A percentile compares a stretch with the other conserved stretches of the same genome.
These are phyloP conservation scores for Brenthis ino DNA, from an alignment of 2,888 invertebrate genomes.

Conservation along the genomic window DNA sequence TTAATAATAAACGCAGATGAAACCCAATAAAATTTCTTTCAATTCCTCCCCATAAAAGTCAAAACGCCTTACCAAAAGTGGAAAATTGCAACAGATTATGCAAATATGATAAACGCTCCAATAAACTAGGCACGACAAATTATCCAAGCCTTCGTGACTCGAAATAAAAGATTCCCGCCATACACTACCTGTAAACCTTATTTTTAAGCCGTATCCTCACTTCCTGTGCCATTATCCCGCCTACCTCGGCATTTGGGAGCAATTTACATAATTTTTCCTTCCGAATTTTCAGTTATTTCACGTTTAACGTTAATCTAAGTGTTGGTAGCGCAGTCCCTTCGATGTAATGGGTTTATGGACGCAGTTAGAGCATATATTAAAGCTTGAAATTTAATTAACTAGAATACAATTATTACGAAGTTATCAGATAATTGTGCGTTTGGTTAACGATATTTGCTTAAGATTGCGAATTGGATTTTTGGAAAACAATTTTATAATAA, in stretches of 20 bases:
- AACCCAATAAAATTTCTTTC: neutral
- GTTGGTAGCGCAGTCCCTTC: slow-evolving; percentile 35
- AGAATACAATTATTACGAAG: neutral
- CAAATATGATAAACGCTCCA: slow-evolving; percentile 22
- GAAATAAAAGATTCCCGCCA: slow-evolving; percentile 35
- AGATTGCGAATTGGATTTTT: too few species aligned
- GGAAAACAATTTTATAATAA: too few species aligned
- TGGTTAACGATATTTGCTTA: too few species aligned
- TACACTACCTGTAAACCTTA: slow-evolving; percentile 39
- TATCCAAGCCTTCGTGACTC: slow-evolving; percentile 20
- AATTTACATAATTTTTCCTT: slow-evolving; percentile 49
- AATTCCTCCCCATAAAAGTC: neutral
- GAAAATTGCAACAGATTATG: slow-evolving; percentile 28
- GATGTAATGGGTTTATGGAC: slow-evolving; percentile 31
- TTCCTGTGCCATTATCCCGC: slow-evolving; percentile 39
- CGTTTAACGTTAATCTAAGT: slow-evolving; percentile 35
- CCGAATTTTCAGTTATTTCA: slow-evolving; percentile 43
- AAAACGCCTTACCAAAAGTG: slow-evolving; percentile 7
- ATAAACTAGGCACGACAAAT: slow-evolving; percentile 25
- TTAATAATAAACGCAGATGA: too few species aligned
- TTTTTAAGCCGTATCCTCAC: slow-evolving; percentile 39
- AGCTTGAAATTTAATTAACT: slow-evolving; percentile 25
- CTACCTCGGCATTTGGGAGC: slow-evolving; percentile 38
- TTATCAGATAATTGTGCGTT: neutral
- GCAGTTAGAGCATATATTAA: slow-evolving; percentile 23